Evolutionary conservation across 2,113 vertebrate species (phyloP), one percentile per base, ranked within the genome.

Genomic region (Trichechus manatus): DNA sequence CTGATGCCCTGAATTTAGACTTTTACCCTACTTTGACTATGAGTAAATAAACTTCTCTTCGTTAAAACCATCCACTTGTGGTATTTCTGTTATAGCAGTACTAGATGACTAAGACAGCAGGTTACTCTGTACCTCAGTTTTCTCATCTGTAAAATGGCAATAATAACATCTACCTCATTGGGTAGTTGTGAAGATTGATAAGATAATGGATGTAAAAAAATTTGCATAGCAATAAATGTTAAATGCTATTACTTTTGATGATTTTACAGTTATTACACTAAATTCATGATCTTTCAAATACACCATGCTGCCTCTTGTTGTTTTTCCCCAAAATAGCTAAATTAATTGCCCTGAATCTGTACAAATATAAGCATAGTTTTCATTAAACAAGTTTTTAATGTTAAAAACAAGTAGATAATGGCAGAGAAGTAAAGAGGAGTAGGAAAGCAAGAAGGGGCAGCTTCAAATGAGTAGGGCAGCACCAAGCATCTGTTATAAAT

Each of bases 231-330:
- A 4, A 36, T 36, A 27, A 42, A 29, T n/a, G 10, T 63, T 80
- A 50, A 31, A 36, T 70, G 27, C 61, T 68, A 8, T 56, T 56
- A 56, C 13, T 56, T 56, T 80, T 64, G 6, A 47, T 47, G 20
- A 64, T 64, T 19, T n/a, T 83, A 68, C 25, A 82, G 36, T 50
- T 78, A 27, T 23, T 47, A 95, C n/a, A 59, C 64, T 70, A 66
- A 82, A 61, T 4, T 31, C 50, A 72, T 47, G 47, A 75, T 89
- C 42, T 95, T 96, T 90, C 56, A 94, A 61, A 77, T 93, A 90
- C 2, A 42, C 33, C 44, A 33, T 47, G 8, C 50, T n/a, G 0
- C 3, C 53, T 82, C 5, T 92, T 87, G 47, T 8, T 81, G 5
- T 15, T 82, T 42, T 25, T 95, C 47, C 47, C 66, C 47, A 61